Evolutionary conservation across 1,140 invertebrate species (phyloP).

Genomic region (Planococcus citri): DNA sequence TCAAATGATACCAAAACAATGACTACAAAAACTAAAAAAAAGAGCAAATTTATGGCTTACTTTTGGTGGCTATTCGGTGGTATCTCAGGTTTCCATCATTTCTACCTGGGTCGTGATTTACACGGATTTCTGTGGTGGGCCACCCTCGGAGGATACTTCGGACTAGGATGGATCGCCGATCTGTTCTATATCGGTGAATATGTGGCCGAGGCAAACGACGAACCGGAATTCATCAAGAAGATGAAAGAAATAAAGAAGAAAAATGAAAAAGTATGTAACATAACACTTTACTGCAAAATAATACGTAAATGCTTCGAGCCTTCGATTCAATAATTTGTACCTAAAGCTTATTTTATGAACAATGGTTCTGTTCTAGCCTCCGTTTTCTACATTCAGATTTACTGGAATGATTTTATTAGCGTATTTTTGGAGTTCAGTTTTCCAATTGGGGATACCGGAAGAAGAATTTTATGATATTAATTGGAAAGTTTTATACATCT

Average conservation of each 20-base stretch:
- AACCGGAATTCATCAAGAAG: slow-evolving; percentile 51
- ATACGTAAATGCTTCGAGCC: not conserved
- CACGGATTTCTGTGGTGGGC: slow-evolving; percentile 82
- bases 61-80: slow-evolving; percentile 77
- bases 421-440: slow-evolving; percentile 64
- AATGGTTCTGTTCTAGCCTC: slow-evolving; percentile 44
- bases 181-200: slow-evolving; percentile 73
- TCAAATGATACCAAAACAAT: not conserved
- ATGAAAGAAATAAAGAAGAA: slow-evolving; percentile 48
- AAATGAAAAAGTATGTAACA: slow-evolving; percentile 45
- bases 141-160: slow-evolving; percentile 72
- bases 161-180: slow-evolving; percentile 75
- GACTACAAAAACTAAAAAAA: slow-evolving; percentile 32
- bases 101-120: slow-evolving; percentile 76
- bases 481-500: slow-evolving; percentile 51
- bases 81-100: slow-evolving; percentile 75
- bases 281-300: too few species aligned
- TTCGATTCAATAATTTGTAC: not conserved
- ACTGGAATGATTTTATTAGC: slow-evolving; percentile 61
- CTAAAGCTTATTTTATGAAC: not conserved
- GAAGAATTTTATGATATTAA: slow-evolving; percentile 55
- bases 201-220: slow-evolving; percentile 73
- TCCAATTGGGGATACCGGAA: slow-evolving; percentile 60
- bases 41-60: slow-evolving; percentile 61
- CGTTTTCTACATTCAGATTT: slow-evolving; percentile 62